Evolutionary conservation across 30 jellyfish, hydroid and myxozoan species (phyloP), one percentile per base, ranked within the genome.

Genomic region (Phacellophora camtschatica): DNA sequence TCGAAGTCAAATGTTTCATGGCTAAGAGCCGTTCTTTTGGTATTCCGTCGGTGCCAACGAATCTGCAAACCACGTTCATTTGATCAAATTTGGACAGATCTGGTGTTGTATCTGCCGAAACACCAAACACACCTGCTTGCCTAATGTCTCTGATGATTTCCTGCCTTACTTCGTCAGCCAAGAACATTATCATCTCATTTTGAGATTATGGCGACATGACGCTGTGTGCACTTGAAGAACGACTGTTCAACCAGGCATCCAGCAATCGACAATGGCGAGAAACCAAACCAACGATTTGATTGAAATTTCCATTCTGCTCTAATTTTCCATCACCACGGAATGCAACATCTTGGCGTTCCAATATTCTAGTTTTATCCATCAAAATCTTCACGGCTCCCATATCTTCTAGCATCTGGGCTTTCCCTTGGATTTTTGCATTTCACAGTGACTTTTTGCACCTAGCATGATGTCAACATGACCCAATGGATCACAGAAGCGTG

Each of bases 161-260:
- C 20, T 41, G 66, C 19, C 85, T 28, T 20, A 81, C 86, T 23
- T 81, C 66, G 10, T 77, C 77, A 22, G 90, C 77, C 28, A 66
- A 63, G 23, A 81, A 48, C 86, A 15, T 32, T 4, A 64, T 50
- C 84, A 45, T 64, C 18, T 81, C 88, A 65, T 81, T 81, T 32
- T 65, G 85, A 3, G 85, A 64, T 16, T 81, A 85, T 49, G 66
- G 77, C 15, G 84, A 59, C 85, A 81, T 64, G 86, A 81, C 92
- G 2, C 34, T 66, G 53, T 64, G 41, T 50, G 85, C 31, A 56
- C 68, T 66, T 24, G 37, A 18, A 19, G 27, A 1, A 4, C 77
- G 24, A 25, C 68, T 49, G 13, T 66, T 6, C 23, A 66, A 43
- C 92, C 76, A 64, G 41, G 78, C 62, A 10, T 77, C 67, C 24